A percentile compares a stretch with the other conserved stretches of the same genome.
These are phyloP conservation scores for Pangasius macronema DNA, from an alignment of 2,797 vertebrate species.

Conservation along the genomic window DNA sequence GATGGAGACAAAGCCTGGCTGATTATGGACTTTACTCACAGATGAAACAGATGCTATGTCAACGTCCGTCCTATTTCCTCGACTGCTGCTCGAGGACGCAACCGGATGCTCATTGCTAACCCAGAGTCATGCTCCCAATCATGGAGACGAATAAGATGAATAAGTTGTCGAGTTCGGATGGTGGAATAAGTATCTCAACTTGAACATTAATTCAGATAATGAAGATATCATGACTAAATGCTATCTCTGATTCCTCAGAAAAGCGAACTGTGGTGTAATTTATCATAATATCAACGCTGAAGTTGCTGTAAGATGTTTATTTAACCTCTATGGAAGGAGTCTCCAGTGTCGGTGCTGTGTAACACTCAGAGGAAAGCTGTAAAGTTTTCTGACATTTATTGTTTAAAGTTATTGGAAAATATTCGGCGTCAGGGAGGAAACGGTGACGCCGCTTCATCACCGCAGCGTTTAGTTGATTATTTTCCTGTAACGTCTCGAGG, in stretches of 20 bases:
- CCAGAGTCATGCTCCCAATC: neutral
- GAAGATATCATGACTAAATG: neutral
- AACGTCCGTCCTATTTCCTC: neutral
- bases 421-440: neutral
- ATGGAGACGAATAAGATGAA: neutral
- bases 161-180: neutral
- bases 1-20: neutral
- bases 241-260: too few relatives aligned
- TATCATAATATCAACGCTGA: neutral
- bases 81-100: neutral
- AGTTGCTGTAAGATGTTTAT: neutral
- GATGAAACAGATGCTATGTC: neutral
- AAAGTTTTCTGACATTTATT: neutral
- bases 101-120: neutral
- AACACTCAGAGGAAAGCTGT: neutral
- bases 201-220: neutral
- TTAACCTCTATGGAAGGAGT: neutral
- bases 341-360: neutral
- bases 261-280: neutral
- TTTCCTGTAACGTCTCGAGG: neutral
- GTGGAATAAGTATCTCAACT: neutral
- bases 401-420: neutral
- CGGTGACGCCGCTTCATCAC: neutral
- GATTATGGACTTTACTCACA: neutral
- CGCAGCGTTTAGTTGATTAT: neutral